These are phyloP conservation scores for Craterocephalus amniculus DNA, from an alignment of 2,797 vertebrate species.

Conservation along the genomic window DNA sequence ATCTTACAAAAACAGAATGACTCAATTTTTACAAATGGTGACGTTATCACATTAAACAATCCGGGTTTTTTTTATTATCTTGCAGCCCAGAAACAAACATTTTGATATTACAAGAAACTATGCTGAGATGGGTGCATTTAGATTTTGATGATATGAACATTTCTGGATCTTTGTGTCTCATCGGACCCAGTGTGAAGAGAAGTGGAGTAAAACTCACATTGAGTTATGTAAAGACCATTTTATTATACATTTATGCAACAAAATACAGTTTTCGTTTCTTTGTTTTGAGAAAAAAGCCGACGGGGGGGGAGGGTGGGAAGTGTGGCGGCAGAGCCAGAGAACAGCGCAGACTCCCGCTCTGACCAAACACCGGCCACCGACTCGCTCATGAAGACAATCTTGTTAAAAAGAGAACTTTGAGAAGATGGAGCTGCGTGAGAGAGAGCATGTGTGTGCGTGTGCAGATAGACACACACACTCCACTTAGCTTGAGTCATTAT, in stretches of 20 bases:
- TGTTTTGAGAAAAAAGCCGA: conserved; percentile 27
- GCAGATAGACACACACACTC: conserved; percentile 47
- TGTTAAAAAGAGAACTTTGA: conserved; percentile 74
- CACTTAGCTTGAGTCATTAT: conserved; percentile 82
- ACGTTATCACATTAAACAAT: too few relatives aligned
- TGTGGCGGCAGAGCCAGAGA: conserved; percentile 46
- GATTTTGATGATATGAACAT: too few relatives aligned
- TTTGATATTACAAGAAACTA: not conserved
- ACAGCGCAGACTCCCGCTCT: conserved; percentile 66
- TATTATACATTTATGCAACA: conserved; percentile 73
- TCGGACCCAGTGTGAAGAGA: conserved; percentile 40
- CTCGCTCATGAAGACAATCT: conserved; percentile 75
- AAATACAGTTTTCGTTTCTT: conserved; percentile 57
- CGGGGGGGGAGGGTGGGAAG: conserved; percentile 36
- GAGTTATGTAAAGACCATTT: conserved; percentile 54
- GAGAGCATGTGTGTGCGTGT: conserved; percentile 4
- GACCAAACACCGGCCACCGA: conserved; percentile 64
- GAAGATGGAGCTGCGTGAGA: conserved; percentile 39
- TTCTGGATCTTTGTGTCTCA: conserved; percentile 54
- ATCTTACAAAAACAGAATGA: too few relatives aligned
- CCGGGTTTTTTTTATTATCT: too few relatives aligned
- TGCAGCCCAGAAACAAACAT: not conserved
- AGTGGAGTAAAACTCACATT: not conserved
- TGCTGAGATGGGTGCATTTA: not conserved
- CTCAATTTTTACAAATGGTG: too few relatives aligned